phyloP scores from a whole-genome alignment of 2,888 invertebrate genomes.

The Horisme vitalbata region DNA sequence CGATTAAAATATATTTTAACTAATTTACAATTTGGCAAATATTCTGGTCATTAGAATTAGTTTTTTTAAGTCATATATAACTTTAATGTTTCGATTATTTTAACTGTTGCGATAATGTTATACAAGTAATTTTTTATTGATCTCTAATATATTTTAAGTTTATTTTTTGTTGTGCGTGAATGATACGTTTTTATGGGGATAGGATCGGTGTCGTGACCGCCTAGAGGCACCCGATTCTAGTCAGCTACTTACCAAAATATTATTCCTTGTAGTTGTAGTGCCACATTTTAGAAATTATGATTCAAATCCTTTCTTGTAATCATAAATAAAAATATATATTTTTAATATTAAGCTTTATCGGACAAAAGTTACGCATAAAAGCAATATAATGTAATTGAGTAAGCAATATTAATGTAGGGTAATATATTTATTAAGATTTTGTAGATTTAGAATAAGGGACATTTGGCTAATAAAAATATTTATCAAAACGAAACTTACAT shows the following conservation, averaged over 20 bases:
- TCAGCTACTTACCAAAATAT: conserved; percentile 53
- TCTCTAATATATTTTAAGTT: conserved; percentile 6
- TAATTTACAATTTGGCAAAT: conserved; percentile 15
- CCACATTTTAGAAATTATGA: conserved; percentile 52
- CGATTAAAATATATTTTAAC: conserved; percentile 29
- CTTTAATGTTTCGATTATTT: background rate
- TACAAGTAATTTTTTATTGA: conserved; percentile 10
- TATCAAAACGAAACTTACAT: conserved; percentile 66
- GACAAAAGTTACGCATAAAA: conserved; percentile 72
- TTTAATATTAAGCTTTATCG: conserved; percentile 52
- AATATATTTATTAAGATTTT: conserved; percentile 59
- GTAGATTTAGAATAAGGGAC: conserved; percentile 75
- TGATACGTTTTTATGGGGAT: background rate
- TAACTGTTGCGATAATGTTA: conserved; percentile 7
- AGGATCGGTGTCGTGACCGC: conserved; percentile 26
- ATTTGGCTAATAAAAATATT: conserved; percentile 59
- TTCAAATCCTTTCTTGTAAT: conserved; percentile 26
- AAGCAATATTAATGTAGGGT: conserved; percentile 76
- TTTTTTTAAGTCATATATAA: conserved; percentile 16
- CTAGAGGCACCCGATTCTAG: conserved; percentile 58
- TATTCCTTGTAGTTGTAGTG: conserved; percentile 66
- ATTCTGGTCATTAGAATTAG: conserved; percentile 16
- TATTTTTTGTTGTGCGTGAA: background rate
- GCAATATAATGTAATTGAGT: conserved; percentile 76
- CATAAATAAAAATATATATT: conserved; percentile 43